Evolutionary conservation across 37 sponge, comb jelly and placozoan species (phyloP), one percentile per base, ranked within the genome.

Genomic region (Amphimedon queenslandica): DNA sequence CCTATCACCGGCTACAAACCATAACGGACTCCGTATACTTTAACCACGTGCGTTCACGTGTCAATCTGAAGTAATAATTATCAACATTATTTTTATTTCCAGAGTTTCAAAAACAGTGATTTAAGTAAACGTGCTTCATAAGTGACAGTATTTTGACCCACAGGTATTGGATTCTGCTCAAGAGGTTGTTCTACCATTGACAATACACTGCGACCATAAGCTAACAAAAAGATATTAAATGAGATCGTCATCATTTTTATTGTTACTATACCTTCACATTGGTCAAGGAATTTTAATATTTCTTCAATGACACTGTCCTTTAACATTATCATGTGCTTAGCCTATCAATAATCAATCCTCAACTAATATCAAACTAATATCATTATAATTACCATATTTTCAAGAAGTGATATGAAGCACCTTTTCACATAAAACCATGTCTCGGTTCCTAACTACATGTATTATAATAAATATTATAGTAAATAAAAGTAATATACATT

Each of bases 391-490:
- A 93, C 94, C 87, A 98, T 89, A 75, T 90, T 92, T 65, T 98
- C 99, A 33, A 94, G 76, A 4, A 98, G 90, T 40, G 95, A 94
- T 30, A 85, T 73, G 78, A 98, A 84, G 58, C 99, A 98, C 0
- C 95, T 55, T 72, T 98, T 98, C 27, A 93, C 83, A 82, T 98
- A 98, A 64, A 88, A 94, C 99, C 99, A 98, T 33, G 99, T 98
- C 68, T 98, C 99, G 34, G 95, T 98, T 20, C 99, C 99, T 31
- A 96, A 71, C 91, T 93, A 58, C 28, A 73, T 10, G 65, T 31
- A 4, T n/a, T 27, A 40, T 2, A 3, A 70, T 3, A 0, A 30
- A 29, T 20, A 60, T 21, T 23, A 79, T 18, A 30, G 47, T 0
- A 0, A 24, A 61, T 18, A 18, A 34, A n/a, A 34, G 61, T n/a